Percentiles rank a stretch among this genome's conserved stretches.
Evolutionary conservation across 2,797 vertebrate species (phyloP).

Genomic region (Microchirus variegatus): DNA sequence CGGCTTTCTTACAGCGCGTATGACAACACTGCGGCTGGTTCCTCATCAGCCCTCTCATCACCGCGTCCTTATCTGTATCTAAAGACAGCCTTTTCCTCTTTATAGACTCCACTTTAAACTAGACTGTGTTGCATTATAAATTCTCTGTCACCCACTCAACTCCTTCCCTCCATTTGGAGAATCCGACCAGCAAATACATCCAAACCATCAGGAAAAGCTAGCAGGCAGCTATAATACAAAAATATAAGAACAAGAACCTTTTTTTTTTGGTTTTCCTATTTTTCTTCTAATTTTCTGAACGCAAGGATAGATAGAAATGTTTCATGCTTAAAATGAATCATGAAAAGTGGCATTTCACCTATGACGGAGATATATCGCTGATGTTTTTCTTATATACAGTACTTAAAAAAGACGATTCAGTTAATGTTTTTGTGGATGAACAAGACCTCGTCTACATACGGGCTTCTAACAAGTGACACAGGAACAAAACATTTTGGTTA

Average conservation of each 20-base stretch:
- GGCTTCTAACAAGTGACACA: slow-evolving; percentile 88
- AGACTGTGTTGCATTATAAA: slow-evolving; percentile 37
- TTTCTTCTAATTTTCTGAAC: slow-evolving; percentile 68
- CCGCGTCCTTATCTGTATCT: slow-evolving; percentile 9
- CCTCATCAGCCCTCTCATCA: slow-evolving; percentile 21
- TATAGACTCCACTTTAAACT: slow-evolving; percentile 29
- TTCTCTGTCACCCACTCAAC: slow-evolving; percentile 19
- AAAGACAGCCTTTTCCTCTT: slow-evolving; percentile 31
- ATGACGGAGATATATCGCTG: slow-evolving; percentile 84
- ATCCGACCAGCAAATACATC: slow-evolving; percentile 38
- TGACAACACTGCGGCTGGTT: slow-evolving; percentile 23
- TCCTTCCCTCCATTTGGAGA: slow-evolving; percentile 25
- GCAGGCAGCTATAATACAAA: slow-evolving; percentile 88
- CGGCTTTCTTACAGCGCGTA: slow-evolving; percentile 32
- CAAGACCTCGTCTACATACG: slow-evolving; percentile 80
- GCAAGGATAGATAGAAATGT: slow-evolving; percentile 88
- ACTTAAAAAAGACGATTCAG: slow-evolving; percentile 79
- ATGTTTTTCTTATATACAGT: slow-evolving; percentile 64
- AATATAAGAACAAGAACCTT: slow-evolving; percentile 91
- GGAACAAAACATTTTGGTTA: slow-evolving; percentile 92
- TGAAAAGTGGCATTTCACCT: slow-evolving; percentile 93
- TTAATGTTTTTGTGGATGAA: slow-evolving; percentile 84
- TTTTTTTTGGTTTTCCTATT: slow-evolving; percentile 49
- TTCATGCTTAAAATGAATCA: slow-evolving; percentile 90
- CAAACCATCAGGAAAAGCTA: slow-evolving; percentile 70